Percentiles rank a stretch among this genome's conserved stretches.
Conservation (phyloP, 2,113 vertebrate species). For the Saimiri boliviensis region DNA sequence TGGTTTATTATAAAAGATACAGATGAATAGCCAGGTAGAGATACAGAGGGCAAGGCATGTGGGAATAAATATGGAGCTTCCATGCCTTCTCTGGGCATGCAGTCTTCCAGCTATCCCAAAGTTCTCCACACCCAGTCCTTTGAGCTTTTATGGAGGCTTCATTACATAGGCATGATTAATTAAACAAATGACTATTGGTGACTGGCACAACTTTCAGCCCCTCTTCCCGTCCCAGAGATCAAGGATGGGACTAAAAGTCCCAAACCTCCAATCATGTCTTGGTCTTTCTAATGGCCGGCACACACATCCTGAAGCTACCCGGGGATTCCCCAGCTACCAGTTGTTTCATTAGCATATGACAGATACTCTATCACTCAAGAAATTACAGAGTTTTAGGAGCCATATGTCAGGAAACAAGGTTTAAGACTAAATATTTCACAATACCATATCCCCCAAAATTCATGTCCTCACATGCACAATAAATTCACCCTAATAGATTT, state of each 20-base stretch:
- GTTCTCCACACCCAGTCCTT: neutral
- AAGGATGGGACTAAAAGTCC: neutral
- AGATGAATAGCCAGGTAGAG: neutral
- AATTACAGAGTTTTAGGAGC: neutral
- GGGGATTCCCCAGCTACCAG: neutral
- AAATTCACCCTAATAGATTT: neutral
- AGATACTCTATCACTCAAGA: neutral
- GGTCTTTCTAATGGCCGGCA: neutral
- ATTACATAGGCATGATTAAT: neutral
- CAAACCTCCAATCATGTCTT: neutral
- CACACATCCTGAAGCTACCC: neutral
- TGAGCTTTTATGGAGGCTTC: neutral
- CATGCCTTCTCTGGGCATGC: neutral
- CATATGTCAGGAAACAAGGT: neutral
- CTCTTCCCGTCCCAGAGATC: too few species aligned
- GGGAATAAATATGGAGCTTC: neutral
- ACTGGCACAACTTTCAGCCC: neutral
- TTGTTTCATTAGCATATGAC: neutral
- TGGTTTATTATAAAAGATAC: neutral
- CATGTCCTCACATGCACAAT: neutral
- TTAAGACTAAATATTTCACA: neutral
- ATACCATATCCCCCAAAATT: neutral
- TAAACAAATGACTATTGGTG: neutral
- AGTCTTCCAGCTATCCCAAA: neutral
- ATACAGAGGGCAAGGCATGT: neutral